Evolutionary conservation across 2,888 invertebrate genomes (phyloP).

Genomic region (Coronaproctus castanopsis): DNA sequence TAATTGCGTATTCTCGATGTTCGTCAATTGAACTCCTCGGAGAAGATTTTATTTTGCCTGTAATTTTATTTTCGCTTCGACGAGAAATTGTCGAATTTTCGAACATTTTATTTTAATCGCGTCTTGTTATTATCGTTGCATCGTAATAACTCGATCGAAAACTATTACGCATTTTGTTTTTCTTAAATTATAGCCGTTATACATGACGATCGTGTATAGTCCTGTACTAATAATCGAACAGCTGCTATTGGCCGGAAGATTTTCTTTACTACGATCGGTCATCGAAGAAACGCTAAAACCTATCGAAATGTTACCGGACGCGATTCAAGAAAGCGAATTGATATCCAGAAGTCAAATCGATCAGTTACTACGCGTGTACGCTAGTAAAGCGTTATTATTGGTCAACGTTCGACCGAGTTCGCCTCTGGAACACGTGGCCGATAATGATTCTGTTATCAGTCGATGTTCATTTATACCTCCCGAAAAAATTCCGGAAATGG

Average conservation of each 20-base stretch:
- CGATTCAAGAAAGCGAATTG: neutral
- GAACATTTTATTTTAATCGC: too few relatives aligned
- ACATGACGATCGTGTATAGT: constrained; percentile 3
- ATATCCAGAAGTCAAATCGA: constrained; percentile 30
- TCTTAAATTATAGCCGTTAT: constrained; percentile 5
- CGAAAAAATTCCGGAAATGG: constrained; percentile 46
- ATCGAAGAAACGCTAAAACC: constrained; percentile 26
- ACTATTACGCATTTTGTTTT: too few relatives aligned
- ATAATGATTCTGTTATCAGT: constrained; percentile 13
- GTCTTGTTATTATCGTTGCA: too few relatives aligned
- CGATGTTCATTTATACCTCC: constrained; percentile 25
- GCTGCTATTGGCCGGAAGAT: constrained; percentile 63
- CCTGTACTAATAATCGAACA: constrained; percentile 66
- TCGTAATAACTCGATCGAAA: too few relatives aligned
- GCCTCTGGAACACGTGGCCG: constrained; percentile 15
- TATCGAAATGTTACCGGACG: neutral
- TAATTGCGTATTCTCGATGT: too few relatives aligned
- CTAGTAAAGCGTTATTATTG: constrained; percentile 59
- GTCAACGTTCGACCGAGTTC: constrained; percentile 27
- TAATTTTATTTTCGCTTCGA: too few relatives aligned
- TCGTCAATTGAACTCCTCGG: too few relatives aligned
- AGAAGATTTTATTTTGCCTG: too few relatives aligned
- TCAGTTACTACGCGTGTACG: constrained; percentile 46
- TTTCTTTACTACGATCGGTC: constrained; percentile 42
- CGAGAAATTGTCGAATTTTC: too few relatives aligned